Percentiles rank a stretch among this genome's conserved stretches.
Evolutionary conservation across 2,797 vertebrate species (phyloP).

Genomic region (Thalassophryne amazonica): DNA sequence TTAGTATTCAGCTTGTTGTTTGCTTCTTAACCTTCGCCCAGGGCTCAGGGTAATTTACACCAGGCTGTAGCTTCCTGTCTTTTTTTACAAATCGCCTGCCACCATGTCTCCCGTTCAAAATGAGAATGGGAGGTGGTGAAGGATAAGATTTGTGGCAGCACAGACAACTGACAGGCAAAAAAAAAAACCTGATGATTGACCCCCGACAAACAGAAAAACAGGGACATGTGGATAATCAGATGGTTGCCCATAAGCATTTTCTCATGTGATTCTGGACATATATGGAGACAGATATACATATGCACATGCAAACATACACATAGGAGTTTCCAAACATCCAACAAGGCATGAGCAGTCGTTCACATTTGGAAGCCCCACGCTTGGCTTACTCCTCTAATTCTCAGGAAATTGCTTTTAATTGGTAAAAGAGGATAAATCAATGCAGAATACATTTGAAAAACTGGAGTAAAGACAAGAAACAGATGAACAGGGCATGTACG

Average conservation of each 20-base stretch:
- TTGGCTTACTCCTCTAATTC: slow-evolving; percentile 62
- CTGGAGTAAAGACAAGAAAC: slow-evolving; percentile 9
- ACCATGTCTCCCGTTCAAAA: slow-evolving; percentile 27
- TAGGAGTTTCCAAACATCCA: slow-evolving; percentile 21
- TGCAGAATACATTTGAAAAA: slow-evolving; percentile 59
- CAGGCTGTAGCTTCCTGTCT: slow-evolving; percentile 44
- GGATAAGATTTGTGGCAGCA: slow-evolving; percentile 67
- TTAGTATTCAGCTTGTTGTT: slow-evolving; percentile 52
- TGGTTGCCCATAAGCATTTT: slow-evolving; percentile 40
- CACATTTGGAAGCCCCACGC: slow-evolving; percentile 44
- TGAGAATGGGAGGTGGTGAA: slow-evolving; percentile 43
- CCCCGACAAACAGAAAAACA: slow-evolving; percentile 50
- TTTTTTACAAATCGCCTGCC: slow-evolving; percentile 31
- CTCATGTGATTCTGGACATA: slow-evolving; percentile 23
- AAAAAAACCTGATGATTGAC: slow-evolving; percentile 71
- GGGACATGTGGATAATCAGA: slow-evolving; percentile 56
- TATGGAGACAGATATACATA: slow-evolving; percentile 4
- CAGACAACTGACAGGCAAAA: slow-evolving; percentile 60
- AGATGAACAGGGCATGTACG: not conserved
- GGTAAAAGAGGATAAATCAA: slow-evolving; percentile 66
- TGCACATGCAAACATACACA: slow-evolving; percentile 10
- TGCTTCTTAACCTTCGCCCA: slow-evolving; percentile 47
- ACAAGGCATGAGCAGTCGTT: slow-evolving; percentile 35
- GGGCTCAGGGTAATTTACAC: slow-evolving; percentile 63
- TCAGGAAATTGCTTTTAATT: slow-evolving; percentile 75